Evolutionary conservation across 64 coral and sea anemone species (phyloP).

Genomic region (Porites australiensis): DNA sequence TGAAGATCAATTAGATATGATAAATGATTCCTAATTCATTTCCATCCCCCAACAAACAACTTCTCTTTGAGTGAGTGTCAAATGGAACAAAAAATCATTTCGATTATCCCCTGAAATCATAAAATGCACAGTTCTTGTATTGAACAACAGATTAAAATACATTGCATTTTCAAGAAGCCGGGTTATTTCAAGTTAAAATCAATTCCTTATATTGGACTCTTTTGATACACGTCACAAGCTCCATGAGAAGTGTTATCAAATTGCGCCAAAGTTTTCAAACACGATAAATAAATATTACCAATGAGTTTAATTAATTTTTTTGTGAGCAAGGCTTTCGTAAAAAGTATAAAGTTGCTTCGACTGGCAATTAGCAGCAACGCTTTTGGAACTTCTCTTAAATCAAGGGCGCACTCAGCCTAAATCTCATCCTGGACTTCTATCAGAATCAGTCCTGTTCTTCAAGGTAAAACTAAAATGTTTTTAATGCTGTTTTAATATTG

Average conservation of each 20-base stretch:
- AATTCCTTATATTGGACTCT: not conserved
- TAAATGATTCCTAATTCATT: constrained; percentile 22
- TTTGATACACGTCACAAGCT: not conserved
- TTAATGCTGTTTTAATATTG: too few species aligned
- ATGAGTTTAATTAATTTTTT: constrained; percentile 5
- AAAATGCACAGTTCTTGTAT: not conserved
- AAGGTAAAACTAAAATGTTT: too few species aligned
- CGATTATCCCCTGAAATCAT: not conserved
- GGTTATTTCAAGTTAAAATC: not conserved
- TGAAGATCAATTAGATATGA: not conserved
- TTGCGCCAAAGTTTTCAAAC: not conserved
- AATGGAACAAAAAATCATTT: not conserved
- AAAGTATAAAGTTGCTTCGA: not conserved
- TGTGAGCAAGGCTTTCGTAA: not conserved
- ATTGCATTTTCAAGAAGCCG: not conserved
- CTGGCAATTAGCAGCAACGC: too few species aligned
- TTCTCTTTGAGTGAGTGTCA: not conserved
- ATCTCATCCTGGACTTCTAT: too few species aligned
- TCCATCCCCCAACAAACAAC: not conserved
- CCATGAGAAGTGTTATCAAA: not conserved
- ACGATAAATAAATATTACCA: constrained; percentile 7
- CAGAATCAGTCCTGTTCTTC: too few species aligned
- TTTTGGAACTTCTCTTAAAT: not conserved
- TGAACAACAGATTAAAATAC: not conserved
- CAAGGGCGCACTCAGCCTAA: not conserved